These are phyloP conservation scores for Micrastur ruficollis DNA, from an alignment of 2,797 vertebrate genomes.

Conservation along the genomic window DNA sequence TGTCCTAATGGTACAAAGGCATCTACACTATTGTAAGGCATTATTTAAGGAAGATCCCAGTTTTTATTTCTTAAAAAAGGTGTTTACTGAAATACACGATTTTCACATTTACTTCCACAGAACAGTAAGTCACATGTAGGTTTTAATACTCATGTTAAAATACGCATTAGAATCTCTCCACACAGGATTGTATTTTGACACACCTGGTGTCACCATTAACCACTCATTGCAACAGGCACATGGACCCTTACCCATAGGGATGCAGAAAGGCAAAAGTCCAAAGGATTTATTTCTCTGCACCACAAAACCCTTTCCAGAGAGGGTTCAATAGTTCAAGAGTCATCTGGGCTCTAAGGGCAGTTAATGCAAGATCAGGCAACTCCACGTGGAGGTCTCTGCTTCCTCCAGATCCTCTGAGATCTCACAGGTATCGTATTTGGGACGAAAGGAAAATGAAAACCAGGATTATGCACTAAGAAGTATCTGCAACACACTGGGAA, in stretches of 20 bases:
- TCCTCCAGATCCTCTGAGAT: background rate
- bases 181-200: accelerated
- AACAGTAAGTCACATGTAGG: accelerated
- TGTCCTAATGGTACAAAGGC: background rate
- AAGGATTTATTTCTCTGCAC: background rate
- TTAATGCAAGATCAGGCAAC: background rate
- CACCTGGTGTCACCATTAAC: accelerated
- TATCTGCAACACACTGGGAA: background rate
- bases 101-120: background rate
- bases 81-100: background rate
- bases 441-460: background rate
- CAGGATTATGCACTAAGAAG: background rate
- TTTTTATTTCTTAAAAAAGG: background rate
- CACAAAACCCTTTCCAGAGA: background rate
- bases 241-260: background rate
- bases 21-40: background rate
- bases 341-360: background rate
- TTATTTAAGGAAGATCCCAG: background rate
- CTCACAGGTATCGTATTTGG: background rate
- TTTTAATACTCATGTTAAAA: background rate
- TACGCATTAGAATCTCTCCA: background rate
- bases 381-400: background rate
- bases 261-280: background rate
- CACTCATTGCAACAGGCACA: background rate
- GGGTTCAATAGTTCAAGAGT: background rate